Percentiles rank a stretch among this genome's conserved stretches.
phyloP scores from a whole-genome alignment of 92 coral and sea anemone species.

The Hydrozoanthus gracilis region DNA sequence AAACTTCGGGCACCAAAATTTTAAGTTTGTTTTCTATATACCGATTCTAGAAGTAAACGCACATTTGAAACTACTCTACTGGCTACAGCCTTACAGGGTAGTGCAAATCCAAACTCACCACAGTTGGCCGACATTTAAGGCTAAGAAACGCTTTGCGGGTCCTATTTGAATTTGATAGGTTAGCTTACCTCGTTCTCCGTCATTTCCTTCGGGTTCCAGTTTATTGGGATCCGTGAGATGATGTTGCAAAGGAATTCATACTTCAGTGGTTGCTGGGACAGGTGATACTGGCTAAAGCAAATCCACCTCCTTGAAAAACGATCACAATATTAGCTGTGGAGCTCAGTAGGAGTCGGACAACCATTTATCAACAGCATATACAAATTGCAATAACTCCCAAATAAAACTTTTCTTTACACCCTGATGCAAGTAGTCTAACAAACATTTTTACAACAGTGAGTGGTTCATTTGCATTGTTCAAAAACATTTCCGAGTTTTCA shows the following conservation, averaged over 20 bases:
- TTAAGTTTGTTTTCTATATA: no score
- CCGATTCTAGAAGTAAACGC: no score
- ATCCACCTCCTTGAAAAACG: constrained; percentile 79
- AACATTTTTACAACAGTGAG: no score
- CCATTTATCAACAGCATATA: not conserved
- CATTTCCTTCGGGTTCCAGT: constrained; percentile 80
- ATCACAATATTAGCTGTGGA: not conserved
- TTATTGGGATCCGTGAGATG: constrained; percentile 62
- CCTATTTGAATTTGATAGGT: no score
- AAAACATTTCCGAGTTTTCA: no score
- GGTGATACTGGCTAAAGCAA: constrained; percentile 75
- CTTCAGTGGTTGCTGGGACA: constrained; percentile 73
- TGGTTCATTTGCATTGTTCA: no score
- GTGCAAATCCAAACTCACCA: not conserved
- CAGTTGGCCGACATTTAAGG: no score
- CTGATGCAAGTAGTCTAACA: no score
- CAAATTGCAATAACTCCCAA: not conserved
- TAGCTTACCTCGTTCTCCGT: constrained; percentile 75
- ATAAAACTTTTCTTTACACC: not conserved
- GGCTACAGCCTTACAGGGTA: no score
- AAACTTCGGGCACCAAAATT: no score
- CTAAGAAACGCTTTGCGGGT: no score
- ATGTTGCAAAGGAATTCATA: constrained; percentile 77
- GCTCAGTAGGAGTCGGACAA: not conserved
- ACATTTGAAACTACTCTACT: no score